Evolutionary conservation across 1,140 invertebrate genomes (phyloP).

Genomic region (Anagrus nilaparvatae): DNA sequence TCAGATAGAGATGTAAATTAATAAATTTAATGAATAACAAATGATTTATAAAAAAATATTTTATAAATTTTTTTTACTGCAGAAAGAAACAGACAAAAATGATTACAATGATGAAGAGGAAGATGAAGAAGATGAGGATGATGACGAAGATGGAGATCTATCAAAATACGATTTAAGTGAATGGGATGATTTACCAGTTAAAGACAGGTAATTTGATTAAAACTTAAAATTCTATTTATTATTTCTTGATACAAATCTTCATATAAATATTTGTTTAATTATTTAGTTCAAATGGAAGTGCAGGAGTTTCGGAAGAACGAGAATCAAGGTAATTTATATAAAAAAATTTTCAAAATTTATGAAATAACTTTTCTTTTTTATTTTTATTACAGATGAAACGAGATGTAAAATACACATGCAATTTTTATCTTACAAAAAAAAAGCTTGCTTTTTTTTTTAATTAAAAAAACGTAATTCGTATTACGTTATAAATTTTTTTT

Average conservation of each 20-base stretch:
- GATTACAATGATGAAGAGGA: conserved; percentile 17
- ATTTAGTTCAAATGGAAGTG: conserved; percentile 32
- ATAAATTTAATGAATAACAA: conserved; percentile 1
- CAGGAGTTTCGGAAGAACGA: conserved; percentile 24
- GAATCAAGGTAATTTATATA: conserved; percentile 34
- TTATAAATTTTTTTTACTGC: conserved; percentile 2
- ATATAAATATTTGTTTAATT: conserved; percentile 1
- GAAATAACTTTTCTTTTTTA: no score
- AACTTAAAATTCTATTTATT: no score
- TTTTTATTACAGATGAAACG: no score
- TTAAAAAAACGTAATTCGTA: no score
- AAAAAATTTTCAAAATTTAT: no score
- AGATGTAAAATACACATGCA: no score
- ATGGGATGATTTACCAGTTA: conserved; percentile 48
- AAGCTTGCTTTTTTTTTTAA: no score
- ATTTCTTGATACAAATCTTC: conserved; percentile 2
- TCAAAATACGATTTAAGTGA: conserved; percentile 75
- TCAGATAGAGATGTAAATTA: conserved; percentile 3
- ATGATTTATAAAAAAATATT: background rate
- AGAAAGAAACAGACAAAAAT: no score
- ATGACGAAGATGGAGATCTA: conserved; percentile 61
- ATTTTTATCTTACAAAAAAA: no score
- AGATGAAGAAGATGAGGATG: conserved; percentile 46
- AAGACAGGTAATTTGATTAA: conserved; percentile 29
- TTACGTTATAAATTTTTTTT: no score